Evolutionary conservation across 2,113 vertebrate genomes (phyloP).

Genomic region (Ursus arctos): DNA sequence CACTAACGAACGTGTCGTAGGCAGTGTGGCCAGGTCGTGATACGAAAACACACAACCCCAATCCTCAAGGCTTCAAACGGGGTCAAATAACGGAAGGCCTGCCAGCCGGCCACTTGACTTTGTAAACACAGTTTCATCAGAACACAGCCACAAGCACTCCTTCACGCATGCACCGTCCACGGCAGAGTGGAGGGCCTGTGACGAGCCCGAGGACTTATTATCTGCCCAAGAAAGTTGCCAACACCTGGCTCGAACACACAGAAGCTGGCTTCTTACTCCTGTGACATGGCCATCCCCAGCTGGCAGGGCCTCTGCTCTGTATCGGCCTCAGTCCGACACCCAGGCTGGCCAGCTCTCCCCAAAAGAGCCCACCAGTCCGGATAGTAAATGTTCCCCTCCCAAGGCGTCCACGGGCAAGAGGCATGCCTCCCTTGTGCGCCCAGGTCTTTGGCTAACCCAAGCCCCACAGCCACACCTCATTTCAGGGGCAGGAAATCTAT

Average conservation of each 20-base stretch:
- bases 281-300: not conserved
- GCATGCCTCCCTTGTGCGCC: not conserved
- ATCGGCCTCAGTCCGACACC: rapidly evolving
- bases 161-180: rapidly evolving
- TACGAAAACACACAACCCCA: not conserved
- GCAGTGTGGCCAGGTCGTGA: not conserved
- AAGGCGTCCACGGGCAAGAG: not conserved
- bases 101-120: not conserved
- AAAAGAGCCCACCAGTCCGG: not conserved
- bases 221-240: not conserved
- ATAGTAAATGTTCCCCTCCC: too few relatives aligned
- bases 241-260: not conserved
- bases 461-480: rapidly evolving
- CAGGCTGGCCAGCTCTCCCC: not conserved
- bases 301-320: not conserved
- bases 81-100: not conserved
- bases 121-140: not conserved
- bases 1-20: rapidly evolving
- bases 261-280: not conserved
- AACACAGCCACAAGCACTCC: not conserved
- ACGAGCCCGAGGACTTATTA: not conserved
- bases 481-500: not conserved
- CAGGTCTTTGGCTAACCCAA: not conserved
- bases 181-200: not conserved
- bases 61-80: not conserved